Base-by-base conservation (phyloP, 2,888 invertebrate genomes). In the Dryocosmus kuriphilus region DNA sequence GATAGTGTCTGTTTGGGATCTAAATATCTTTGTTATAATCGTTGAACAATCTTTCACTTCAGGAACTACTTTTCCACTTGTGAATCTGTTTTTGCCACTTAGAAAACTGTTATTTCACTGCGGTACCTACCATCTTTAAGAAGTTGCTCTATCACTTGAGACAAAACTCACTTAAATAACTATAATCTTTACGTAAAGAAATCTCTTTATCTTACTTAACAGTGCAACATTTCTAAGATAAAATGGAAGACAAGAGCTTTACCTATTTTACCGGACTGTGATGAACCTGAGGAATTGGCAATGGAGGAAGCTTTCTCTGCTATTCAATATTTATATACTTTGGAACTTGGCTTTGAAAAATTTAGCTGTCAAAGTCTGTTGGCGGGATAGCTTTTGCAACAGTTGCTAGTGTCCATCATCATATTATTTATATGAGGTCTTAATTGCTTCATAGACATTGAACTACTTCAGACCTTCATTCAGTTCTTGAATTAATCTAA, bases 261-360 rank as follows among this genome's bases (percentile, higher is more conserved):
- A 38, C 7, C 11, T 24, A 6, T 24, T 65, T 24, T 24, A 38
- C 24, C 4, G 11, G 30, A n/a, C 30, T 71, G 5, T 27, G 0
- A 32, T 30, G 30, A 27, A 51, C 24, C 27, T 71, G n/a, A 71
- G 51, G 46, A 51, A 71, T 51, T 71, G 71, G 71, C 71, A 71
- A 46, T 71, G 19, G 46, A 9, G 14, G n/a, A n/a, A 24, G 24
- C 30, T 46, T 71, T 41, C 27, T 71, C 16, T 27, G 3, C 8
- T 24, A 27, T 46, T 8, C 1, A 32, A 14, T 22, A 63, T 35
- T 11, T 63, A 32, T 63, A n/a, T 35, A 35, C 16, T 32, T 35
- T 63, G 32, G 46, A 71, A 71, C 8, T 71, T 51, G 65, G 8
- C 30, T 71, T 30, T 27, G 27, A 19, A n/a, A 19, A 71, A 51